A percentile compares a stretch with the other conserved stretches of the same genome.
Evolutionary conservation across 1,140 invertebrate species (phyloP).

Genomic region (honey bee (Apis mellifera)): Amel_HAv3.1 CM009941.2:15729001-15729500

Average conservation of each 20-base stretch:
- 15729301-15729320: too few relatives aligned
- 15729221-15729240: background rate
- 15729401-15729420: background rate
- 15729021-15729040: too few relatives aligned
- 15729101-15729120: too few relatives aligned
- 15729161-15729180: constrained; percentile 1
- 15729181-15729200: constrained; percentile 13
- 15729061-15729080: background rate
- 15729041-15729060: background rate
- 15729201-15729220: background rate
- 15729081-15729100: background rate
- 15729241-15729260: too few relatives aligned
- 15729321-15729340: too few relatives aligned
- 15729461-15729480: background rate
- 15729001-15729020: too few relatives aligned
- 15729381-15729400: too few relatives aligned
- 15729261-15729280: too few relatives aligned
- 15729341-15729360: too few relatives aligned
- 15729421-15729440: background rate
- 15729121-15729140: constrained; percentile 15
- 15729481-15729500: background rate
- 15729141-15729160: constrained; percentile 3
- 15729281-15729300: too few relatives aligned
- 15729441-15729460: background rate
- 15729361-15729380: too few relatives aligned